Evolutionary conservation across 2,888 invertebrate species (phyloP), one percentile per base, ranked within the genome.

Genomic region (Shargacucullia verbasci): DNA sequence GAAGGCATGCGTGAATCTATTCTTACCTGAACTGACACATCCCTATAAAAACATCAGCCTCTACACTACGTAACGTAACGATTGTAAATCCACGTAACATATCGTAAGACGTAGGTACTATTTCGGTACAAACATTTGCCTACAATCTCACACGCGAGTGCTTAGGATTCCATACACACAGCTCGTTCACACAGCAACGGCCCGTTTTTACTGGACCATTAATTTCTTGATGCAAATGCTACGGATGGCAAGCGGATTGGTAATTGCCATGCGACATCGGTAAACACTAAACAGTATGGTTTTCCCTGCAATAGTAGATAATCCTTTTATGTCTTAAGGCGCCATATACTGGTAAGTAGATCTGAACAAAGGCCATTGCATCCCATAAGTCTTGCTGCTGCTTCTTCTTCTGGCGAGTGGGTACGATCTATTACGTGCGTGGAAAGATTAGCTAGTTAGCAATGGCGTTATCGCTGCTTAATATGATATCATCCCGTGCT

Each of bases 51-150:
- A 37, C 25, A 37, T 40, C 49, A 70, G 50, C 37, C 49, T 56
- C 10, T 31, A 47, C 34, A n/a, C 45, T 14, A 35, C 54, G 63
- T 46, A 46, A 46, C n/a, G 47, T 48, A 59, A 11, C 9, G 27
- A 48, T 69, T 44, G 70, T 70, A 70, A 70, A 33, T 37, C 48
- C 40, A 56, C 70, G 55, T 56, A 46, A 56, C 45, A 14, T 46
- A 45, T 37, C 45, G 38, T 8, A 62, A 69, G 52, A 68, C 62
- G 62, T 63, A 14, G 11, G 13, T 52, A 63, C 63, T 63, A 63
- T 63, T 63, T 63, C 34, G 39, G 63, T 52, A 39, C 61, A 40
- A 46, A 41, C 48, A 46, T 65, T 63, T 70, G n/a, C 56, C 41
- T 20, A 49, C 43, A 41, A 70, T 43, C 56, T 35, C 20, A 54